These are phyloP conservation scores for Homalodisca vitripennis DNA, from an alignment of 1,140 invertebrate genomes.

Conservation along the genomic window DNA sequence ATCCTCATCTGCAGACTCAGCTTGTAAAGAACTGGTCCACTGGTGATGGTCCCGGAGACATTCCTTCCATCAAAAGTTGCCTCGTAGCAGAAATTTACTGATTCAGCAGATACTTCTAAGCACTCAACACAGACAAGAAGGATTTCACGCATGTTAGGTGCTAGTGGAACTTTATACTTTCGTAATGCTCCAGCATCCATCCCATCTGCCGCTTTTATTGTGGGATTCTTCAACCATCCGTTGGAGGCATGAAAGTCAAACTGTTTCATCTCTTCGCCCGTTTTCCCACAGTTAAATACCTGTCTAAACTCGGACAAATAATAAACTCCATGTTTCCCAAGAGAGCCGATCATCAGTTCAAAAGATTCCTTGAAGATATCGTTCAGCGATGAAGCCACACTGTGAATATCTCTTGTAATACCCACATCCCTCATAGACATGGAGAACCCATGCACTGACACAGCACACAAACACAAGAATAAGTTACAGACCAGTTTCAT, in stretches of 20 bases:
- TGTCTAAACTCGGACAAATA: constrained; percentile 1
- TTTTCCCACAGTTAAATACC: not conserved
- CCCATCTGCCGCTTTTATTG: not conserved
- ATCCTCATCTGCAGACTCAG: constrained; percentile 1
- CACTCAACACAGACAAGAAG: constrained; percentile 16
- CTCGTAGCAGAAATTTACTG: constrained; percentile 18
- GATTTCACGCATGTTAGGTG: not conserved
- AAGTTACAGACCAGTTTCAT: too few species aligned
- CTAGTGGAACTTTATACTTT: not conserved
- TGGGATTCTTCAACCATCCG: constrained; percentile 1
- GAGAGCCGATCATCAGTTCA: constrained; percentile 1
- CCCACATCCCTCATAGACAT: not conserved
- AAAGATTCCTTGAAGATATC: constrained; percentile 21
- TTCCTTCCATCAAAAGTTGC: not conserved
- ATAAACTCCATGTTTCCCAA: constrained; percentile 17
- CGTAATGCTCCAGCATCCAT: not conserved
- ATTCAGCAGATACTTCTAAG: not conserved
- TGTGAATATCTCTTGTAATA: not conserved
- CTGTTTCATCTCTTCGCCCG: not conserved
- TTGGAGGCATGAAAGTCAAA: constrained; percentile 8
- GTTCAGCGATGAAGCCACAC: not conserved
- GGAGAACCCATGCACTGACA: not conserved
- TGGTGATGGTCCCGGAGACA: not conserved
- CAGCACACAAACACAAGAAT: not conserved
- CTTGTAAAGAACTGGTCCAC: not conserved